Percentiles rank a stretch among this genome's conserved stretches.
Evolutionary conservation across 2,113 vertebrate genomes (phyloP).

Genomic region (Nettapus auritus): DNA sequence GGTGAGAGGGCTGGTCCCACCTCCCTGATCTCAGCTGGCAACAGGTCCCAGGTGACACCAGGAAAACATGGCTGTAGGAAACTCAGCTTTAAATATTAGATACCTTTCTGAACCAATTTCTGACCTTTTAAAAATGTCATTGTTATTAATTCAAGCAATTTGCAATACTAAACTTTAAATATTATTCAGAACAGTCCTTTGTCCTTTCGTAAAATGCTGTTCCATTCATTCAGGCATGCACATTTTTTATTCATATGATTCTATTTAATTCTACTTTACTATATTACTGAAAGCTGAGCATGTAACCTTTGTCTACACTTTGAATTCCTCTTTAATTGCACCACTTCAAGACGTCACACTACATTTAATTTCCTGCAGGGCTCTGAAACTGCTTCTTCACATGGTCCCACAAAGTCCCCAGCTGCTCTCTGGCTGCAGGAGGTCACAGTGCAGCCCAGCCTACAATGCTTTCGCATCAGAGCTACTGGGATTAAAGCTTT

Average conservation of each 20-base stretch:
- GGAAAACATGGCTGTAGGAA: neutral
- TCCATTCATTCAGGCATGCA: neutral
- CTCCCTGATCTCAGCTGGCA: neutral
- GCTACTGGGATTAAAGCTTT: neutral
- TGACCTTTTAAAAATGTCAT: conserved; percentile 45
- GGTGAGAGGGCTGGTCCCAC: neutral
- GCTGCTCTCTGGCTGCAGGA: neutral
- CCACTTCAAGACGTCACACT: neutral
- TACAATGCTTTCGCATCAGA: neutral
- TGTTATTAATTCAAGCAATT: conserved; percentile 36
- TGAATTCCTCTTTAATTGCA: neutral
- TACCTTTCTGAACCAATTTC: neutral
- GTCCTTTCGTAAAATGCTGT: conserved; percentile 2
- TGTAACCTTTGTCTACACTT: neutral
- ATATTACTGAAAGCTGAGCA: neutral
- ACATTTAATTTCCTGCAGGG: neutral
- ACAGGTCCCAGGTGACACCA: accelerated
- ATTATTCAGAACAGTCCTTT: conserved; percentile 30
- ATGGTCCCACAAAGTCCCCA: accelerated
- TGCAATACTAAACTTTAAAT: conserved; percentile 39
- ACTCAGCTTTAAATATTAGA: neutral
- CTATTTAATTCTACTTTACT: neutral
- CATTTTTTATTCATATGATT: neutral
- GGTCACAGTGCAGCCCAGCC: neutral
- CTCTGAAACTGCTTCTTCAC: neutral